Conservation (phyloP, 2,888 invertebrate genomes). For the Watsonalla binaria region DNA sequence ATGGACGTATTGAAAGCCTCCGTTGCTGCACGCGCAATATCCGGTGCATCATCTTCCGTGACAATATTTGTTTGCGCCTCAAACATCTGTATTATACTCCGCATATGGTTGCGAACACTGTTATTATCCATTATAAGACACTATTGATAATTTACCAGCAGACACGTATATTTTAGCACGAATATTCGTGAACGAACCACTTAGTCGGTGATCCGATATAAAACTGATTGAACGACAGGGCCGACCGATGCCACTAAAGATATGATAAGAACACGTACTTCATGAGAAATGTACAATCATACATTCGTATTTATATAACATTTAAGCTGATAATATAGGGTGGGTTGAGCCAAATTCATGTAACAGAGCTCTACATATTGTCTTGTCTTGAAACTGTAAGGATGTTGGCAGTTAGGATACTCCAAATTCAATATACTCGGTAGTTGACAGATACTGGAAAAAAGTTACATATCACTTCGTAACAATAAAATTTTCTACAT, state of each 20-base stretch:
- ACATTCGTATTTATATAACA: constrained; percentile 29
- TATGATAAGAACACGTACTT: constrained; percentile 47
- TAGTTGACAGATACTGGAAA: too few relatives aligned
- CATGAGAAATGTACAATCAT: constrained; percentile 28
- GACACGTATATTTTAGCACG: constrained; percentile 5
- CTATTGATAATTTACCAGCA: constrained; percentile 1
- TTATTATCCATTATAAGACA: constrained; percentile 34
- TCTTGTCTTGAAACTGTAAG: too few relatives aligned
- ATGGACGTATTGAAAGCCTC: constrained; percentile 32
- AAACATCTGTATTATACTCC: constrained; percentile 60
- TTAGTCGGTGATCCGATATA: constrained; percentile 7
- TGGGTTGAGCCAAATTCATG: neutral
- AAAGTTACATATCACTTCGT: neutral
- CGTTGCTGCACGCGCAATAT: constrained; percentile 28
- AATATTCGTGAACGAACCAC: constrained; percentile 8
- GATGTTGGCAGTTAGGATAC: too few relatives aligned
- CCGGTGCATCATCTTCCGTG: constrained; percentile 36
- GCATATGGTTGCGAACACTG: constrained; percentile 41
- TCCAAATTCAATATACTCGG: too few relatives aligned
- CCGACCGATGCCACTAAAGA: constrained; percentile 45
- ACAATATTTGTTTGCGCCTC: constrained; percentile 40
- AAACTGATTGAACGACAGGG: constrained; percentile 35
- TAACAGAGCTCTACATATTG: neutral
- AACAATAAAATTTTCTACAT: neutral
- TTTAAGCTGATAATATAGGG: neutral